phyloP scores from a whole-genome alignment of 2,797 vertebrate genomes.

The Mormyrops attenuatus region DNA sequence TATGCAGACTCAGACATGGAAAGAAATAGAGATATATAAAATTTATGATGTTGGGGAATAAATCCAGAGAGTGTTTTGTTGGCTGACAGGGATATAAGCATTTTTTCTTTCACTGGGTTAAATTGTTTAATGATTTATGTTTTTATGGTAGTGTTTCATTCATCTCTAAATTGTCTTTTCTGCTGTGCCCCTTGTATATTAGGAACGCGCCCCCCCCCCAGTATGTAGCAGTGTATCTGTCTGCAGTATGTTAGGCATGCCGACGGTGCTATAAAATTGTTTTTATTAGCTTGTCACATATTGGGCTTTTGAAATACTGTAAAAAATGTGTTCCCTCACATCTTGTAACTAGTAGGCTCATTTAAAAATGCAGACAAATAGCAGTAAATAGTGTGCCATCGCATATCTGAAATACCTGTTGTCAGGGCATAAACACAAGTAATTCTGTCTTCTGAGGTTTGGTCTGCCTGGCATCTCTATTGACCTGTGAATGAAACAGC shows the following conservation, averaged over 20 bases:
- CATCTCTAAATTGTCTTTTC: neutral
- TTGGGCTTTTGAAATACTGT: neutral
- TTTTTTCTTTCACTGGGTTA: conserved; percentile 6
- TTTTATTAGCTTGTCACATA: conserved; percentile 12
- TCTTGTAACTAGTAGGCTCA: neutral
- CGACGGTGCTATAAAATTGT: neutral
- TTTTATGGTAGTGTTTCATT: conserved; percentile 1
- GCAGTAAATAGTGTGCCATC: neutral
- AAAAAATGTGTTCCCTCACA: neutral
- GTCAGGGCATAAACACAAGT: neutral
- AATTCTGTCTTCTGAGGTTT: neutral
- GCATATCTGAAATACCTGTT: neutral
- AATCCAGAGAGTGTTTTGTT: neutral
- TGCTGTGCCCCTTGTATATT: neutral
- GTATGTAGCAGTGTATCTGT: neutral
- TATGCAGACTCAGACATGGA: neutral
- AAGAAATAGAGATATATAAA: conserved; percentile 3
- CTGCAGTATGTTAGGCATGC: neutral
- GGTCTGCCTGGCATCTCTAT: neutral
- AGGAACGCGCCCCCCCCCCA: neutral
- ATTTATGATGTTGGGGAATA: neutral
- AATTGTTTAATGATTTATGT: conserved; percentile 7
- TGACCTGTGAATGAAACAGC: neutral
- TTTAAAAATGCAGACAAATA: neutral
- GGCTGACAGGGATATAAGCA: neutral